Evolutionary conservation across 2,113 vertebrate species (phyloP).

Genomic region (Amblyornis subalaris): DNA sequence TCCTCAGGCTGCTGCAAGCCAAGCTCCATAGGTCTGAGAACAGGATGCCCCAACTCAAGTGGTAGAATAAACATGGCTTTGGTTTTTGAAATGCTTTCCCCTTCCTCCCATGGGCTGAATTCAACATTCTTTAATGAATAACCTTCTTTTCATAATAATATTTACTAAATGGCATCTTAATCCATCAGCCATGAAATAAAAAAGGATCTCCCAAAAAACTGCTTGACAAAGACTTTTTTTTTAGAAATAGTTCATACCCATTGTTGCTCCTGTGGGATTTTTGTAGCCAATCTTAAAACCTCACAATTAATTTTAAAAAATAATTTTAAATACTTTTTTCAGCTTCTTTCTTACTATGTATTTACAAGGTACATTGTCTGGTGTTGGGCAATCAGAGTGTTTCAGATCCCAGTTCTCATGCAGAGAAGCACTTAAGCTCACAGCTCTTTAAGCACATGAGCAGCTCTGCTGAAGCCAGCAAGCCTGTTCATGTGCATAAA

Average conservation of each 20-base stretch:
- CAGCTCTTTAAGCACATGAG: not conserved
- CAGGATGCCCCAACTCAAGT: not conserved
- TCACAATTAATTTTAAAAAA: not conserved
- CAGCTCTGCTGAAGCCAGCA: not conserved
- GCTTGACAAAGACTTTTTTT: not conserved
- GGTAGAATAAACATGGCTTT: constrained; percentile 3
- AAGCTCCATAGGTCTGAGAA: constrained; percentile 7
- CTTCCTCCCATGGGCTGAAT: not conserved
- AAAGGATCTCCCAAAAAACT: not conserved
- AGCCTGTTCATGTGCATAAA: not conserved
- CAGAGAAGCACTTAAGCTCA: not conserved
- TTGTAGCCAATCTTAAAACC: not conserved
- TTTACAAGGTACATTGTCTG: not conserved
- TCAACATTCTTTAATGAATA: not conserved
- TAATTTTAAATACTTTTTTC: not conserved
- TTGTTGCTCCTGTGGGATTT: not conserved
- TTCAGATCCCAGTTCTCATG: not conserved
- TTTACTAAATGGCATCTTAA: not conserved
- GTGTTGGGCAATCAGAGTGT: not conserved
- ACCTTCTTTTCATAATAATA: not conserved
- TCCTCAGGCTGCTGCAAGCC: constrained; percentile 2
- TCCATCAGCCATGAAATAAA: not conserved
- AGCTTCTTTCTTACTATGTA: not conserved
- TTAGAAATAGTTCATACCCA: not conserved
- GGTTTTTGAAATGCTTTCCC: not conserved